These are phyloP conservation scores for Aphrocallistes beatrix DNA, from an alignment of 37 sponge, comb jelly and placozoan genomes.

Conservation along the genomic window DNA sequence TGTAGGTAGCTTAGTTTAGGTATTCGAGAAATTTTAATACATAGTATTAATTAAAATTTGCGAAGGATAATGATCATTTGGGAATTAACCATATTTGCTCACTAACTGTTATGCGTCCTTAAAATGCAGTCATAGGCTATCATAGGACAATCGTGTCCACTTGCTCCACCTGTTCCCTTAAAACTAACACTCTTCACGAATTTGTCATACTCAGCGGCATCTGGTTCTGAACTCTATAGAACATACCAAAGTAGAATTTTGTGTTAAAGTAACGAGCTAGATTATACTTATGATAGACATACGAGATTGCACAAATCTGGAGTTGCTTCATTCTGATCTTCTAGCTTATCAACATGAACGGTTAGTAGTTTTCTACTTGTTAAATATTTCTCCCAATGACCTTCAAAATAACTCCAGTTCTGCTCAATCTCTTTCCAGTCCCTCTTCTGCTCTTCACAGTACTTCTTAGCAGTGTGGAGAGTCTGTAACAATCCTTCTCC, in stretches of 20 bases:
- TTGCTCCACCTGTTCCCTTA: conserved; percentile 61
- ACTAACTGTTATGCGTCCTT: neutral
- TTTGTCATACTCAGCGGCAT: conserved; percentile 30
- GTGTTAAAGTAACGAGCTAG: too few species aligned
- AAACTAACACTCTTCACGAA: conserved; percentile 55
- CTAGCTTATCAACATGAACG: conserved; percentile 30
- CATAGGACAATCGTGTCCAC: conserved; percentile 85
- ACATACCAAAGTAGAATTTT: too few species aligned
- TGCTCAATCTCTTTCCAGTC: conserved; percentile 46
- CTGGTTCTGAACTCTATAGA: too few species aligned
- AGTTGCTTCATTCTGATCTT: too few species aligned
- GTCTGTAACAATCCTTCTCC: conserved; percentile 50
- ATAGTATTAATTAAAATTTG: too few species aligned
- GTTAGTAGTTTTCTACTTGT: conserved; percentile 29
- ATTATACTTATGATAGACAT: too few species aligned
- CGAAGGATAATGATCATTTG: too few species aligned
- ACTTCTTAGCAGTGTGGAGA: conserved; percentile 41
- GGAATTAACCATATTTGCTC: too few species aligned
- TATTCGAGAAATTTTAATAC: too few species aligned
- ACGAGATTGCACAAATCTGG: too few species aligned
- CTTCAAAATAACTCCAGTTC: conserved; percentile 58
- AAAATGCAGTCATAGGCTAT: conserved; percentile 80
- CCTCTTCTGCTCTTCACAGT: conserved; percentile 31
- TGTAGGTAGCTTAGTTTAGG: too few species aligned
- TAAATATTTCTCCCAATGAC: conserved; percentile 51